Percentiles rank a stretch among this genome's conserved stretches.
These are phyloP conservation scores for Eledone cirrhosa DNA, from an alignment of 2,888 invertebrate species.

Conservation along the genomic window DNA sequence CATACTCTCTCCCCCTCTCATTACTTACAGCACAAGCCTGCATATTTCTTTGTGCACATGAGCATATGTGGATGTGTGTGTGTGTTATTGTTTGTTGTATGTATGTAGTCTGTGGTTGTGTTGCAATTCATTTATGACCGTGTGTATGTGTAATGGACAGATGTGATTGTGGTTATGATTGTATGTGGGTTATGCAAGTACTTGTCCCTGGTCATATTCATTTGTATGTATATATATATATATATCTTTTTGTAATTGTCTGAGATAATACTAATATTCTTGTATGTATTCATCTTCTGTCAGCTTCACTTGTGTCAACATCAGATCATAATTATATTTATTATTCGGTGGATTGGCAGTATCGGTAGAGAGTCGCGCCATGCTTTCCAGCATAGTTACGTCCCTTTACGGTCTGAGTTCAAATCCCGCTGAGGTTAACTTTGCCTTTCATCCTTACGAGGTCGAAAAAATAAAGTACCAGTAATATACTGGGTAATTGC, in stretches of 20 bases:
- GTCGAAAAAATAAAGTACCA: too few species aligned
- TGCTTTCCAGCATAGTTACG: too few species aligned
- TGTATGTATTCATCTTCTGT: too few species aligned
- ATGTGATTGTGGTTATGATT: neutral
- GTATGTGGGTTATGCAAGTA: neutral
- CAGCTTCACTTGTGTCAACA: too few species aligned
- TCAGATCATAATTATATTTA: too few species aligned
- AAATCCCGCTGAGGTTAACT: too few species aligned
- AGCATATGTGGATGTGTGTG: neutral
- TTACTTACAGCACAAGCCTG: neutral
- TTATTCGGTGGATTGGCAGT: too few species aligned
- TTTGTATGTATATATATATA: neutral
- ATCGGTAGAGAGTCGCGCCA: too few species aligned
- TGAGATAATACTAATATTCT: too few species aligned
- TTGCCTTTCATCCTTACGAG: too few species aligned
- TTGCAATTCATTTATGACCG: neutral
- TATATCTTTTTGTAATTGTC: neutral
- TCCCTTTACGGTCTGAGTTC: too few species aligned
- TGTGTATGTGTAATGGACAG: neutral
- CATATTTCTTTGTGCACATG: neutral
- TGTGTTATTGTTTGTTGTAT: neutral
- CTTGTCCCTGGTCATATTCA: neutral
- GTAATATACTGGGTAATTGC: too few species aligned
- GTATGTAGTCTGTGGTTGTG: neutral
- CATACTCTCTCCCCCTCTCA: neutral